phyloP scores from a whole-genome alignment of 2,888 invertebrate genomes.

The Drosophila tanythrix region DNA sequence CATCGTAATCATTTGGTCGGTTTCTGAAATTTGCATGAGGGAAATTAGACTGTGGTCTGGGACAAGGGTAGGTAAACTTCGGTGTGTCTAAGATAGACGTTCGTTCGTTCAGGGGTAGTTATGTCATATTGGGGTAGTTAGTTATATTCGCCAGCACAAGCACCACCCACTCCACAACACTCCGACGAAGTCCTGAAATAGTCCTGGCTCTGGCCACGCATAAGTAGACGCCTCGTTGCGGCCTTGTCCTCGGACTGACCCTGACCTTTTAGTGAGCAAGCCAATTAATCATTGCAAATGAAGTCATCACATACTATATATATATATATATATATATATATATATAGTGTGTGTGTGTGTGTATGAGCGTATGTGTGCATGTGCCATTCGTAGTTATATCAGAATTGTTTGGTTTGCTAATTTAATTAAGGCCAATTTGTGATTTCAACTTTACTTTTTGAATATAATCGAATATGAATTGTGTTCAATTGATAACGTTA shows the following conservation, averaged over 20 bases:
- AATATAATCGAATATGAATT: not conserved
- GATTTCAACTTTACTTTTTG: not conserved
- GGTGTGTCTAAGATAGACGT: not conserved
- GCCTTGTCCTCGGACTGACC: slow-evolving; percentile 32
- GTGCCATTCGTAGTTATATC: not conserved
- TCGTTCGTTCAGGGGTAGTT: not conserved
- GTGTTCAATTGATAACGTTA: not conserved
- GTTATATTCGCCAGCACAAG: not conserved
- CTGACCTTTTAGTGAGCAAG: slow-evolving; percentile 28
- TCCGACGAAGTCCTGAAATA: not conserved
- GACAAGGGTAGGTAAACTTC: not conserved
- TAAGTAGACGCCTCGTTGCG: slow-evolving; percentile 21
- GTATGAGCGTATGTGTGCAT: not conserved
- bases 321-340: not conserved
- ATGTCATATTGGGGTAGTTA: not conserved
- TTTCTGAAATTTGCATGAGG: not conserved
- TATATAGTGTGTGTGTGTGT: not conserved
- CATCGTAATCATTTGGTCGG: not conserved
- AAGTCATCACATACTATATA: slow-evolving; percentile 37
- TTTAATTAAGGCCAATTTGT: not conserved
- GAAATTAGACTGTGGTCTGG: not conserved
- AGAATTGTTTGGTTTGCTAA: not conserved
- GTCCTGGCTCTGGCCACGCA: not conserved
- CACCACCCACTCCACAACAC: not conserved
- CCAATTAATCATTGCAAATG: slow-evolving; percentile 26